A percentile compares a stretch with the other conserved stretches of the same genome.
phyloP scores from a whole-genome alignment of 1,140 invertebrate genomes.

The Adoxophyes honmai region DNA sequence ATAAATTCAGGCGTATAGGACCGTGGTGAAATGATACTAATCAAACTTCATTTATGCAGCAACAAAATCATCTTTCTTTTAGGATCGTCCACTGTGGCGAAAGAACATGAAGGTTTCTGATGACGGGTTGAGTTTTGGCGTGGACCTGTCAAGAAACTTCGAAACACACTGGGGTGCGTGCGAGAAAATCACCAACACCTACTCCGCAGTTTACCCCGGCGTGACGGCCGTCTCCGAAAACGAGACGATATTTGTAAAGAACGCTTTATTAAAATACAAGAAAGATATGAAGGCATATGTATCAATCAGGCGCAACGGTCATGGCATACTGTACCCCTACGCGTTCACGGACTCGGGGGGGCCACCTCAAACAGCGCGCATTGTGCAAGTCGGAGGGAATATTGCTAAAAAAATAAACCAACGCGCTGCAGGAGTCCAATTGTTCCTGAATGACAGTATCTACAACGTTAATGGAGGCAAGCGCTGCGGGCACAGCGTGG shows the following conservation, averaged over 20 bases:
- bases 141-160: conserved; percentile 59
- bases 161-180: conserved; percentile 44
- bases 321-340: conserved; percentile 50
- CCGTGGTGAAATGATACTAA: too few relatives aligned
- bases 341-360: conserved; percentile 21
- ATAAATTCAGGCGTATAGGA: too few relatives aligned
- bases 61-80: conserved; percentile 22
- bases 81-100: conserved; percentile 40
- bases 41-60: too few relatives aligned
- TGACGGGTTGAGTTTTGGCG: conserved; percentile 34
- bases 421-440: conserved; percentile 38
- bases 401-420: conserved; percentile 54
- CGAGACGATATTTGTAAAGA: conserved; percentile 50
- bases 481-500: conserved; percentile 59
- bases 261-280: conserved; percentile 44
- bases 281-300: conserved; percentile 47
- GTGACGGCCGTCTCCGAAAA: conserved; percentile 37
- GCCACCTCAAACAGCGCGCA: conserved; percentile 13
- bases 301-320: conserved; percentile 52
- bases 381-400: conserved; percentile 34
- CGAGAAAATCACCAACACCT: conserved; percentile 27
- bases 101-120: conserved; percentile 40
- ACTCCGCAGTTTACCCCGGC: conserved; percentile 45
- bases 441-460: conserved; percentile 50
- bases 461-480: conserved; percentile 42